A percentile compares a stretch with the other conserved stretches of the same genome.
These are phyloP conservation scores for Trogon surrucura DNA, from an alignment of 2,113 vertebrate genomes.

Conservation along the genomic window DNA sequence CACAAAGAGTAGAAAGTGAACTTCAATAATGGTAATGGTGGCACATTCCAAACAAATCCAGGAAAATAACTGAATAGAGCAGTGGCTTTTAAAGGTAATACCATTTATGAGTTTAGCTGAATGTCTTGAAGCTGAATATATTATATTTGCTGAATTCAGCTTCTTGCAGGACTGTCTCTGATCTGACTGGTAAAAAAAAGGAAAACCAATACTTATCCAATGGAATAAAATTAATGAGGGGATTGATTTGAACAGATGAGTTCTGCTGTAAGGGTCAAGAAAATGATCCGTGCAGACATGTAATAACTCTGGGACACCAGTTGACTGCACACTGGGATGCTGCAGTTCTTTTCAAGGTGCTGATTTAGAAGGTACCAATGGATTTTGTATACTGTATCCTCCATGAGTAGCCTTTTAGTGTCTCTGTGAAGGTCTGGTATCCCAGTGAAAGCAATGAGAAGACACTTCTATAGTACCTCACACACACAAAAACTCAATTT, in stretches of 20 bases:
- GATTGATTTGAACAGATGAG: neutral
- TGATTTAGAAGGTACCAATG: neutral
- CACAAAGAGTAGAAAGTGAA: neutral
- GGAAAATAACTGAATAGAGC: neutral
- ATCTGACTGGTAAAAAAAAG: neutral
- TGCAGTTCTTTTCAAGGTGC: neutral
- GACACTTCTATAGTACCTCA: neutral
- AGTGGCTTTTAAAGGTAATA: constrained; percentile 18
- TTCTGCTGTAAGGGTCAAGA: neutral
- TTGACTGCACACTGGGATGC: neutral
- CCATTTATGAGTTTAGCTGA: neutral
- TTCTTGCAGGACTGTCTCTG: neutral
- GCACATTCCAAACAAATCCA: neutral
- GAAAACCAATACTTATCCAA: neutral
- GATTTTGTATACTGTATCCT: neutral
- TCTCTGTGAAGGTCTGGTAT: neutral
- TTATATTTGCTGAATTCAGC: neutral
- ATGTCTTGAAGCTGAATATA: neutral
- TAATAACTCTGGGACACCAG: neutral
- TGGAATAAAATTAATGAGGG: neutral
- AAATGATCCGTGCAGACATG: neutral
- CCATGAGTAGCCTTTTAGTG: neutral
- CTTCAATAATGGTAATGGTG: neutral
- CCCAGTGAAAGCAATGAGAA: neutral
- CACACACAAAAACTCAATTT: neutral